A percentile compares a stretch with the other conserved stretches of the same genome.
Evolutionary conservation across 2,888 invertebrate species (phyloP).

Genomic region (Lycaena phlaeas): DNA sequence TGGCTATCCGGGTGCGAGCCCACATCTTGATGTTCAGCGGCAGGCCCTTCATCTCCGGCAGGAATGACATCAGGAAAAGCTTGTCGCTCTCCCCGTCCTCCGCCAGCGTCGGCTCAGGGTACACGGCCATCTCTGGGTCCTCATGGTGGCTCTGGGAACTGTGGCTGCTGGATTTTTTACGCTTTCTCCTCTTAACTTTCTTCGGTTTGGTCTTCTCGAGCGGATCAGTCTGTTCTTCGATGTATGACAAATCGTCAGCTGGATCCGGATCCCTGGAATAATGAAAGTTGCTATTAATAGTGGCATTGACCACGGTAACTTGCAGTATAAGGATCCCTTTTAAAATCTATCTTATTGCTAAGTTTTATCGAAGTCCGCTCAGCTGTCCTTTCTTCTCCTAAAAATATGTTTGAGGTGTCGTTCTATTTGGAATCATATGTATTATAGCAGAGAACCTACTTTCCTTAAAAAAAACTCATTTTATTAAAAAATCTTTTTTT

Average conservation of each 20-base stretch:
- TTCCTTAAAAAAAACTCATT: no score
- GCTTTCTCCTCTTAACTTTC: conserved; percentile 26
- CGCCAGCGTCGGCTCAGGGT: conserved; percentile 34
- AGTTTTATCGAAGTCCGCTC: no score
- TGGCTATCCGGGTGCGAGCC: conserved; percentile 58
- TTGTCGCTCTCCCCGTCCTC: conserved; percentile 49
- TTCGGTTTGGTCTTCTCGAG: conserved; percentile 7
- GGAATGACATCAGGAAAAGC: conserved; percentile 52
- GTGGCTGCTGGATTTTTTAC: conserved; percentile 27
- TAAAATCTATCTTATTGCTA: no score
- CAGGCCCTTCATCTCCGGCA: conserved; percentile 56
- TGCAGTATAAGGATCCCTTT: no score
- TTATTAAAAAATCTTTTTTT: no score
- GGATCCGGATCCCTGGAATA: conserved; percentile 13
- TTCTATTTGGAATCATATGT: no score
- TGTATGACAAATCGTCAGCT: conserved; percentile 2
- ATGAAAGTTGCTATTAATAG: no score
- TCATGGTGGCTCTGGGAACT: conserved; percentile 32
- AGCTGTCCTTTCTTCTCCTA: no score
- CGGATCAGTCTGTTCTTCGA: conserved; percentile 10
- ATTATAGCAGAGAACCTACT: no score
- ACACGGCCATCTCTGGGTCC: conserved; percentile 46
- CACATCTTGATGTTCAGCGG: conserved; percentile 61
- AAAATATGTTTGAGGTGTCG: no score
- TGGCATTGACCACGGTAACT: no score